phyloP scores from a whole-genome alignment of 1,140 invertebrate species.

The Tetraneura akinire region DNA sequence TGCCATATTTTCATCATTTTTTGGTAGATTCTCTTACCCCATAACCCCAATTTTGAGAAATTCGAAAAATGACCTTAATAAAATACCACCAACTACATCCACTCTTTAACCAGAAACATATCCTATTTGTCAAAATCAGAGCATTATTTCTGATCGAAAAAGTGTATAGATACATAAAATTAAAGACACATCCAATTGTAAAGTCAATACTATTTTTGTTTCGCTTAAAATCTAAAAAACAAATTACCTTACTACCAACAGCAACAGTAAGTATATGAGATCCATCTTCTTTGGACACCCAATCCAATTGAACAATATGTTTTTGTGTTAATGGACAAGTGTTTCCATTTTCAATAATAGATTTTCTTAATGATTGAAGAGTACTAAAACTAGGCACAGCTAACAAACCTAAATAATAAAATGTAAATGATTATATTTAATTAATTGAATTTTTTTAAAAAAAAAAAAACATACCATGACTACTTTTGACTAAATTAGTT shows the following conservation, averaged over 20 bases:
- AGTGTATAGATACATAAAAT: no score
- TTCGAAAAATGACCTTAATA: no score
- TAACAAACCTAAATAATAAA: conserved; percentile 65
- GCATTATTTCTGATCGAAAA: no score
- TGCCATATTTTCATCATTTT: no score
- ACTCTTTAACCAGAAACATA: no score
- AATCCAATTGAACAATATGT: conserved; percentile 89
- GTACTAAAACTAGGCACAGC: conserved; percentile 93
- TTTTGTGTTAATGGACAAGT: conserved; percentile 85
- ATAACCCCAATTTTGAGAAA: no score
- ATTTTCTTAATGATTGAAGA: conserved; percentile 81
- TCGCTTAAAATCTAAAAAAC: no score
- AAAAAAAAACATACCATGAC: conserved; percentile 47
- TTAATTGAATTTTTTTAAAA: background rate
- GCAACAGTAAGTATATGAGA: conserved; percentile 96
- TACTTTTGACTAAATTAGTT: conserved; percentile 56
- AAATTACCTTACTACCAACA: conserved; percentile 80
- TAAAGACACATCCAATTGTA: no score
- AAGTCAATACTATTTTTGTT: no score
- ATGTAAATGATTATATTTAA: conserved; percentile 18
- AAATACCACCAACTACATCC: no score
- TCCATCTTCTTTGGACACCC: conserved; percentile 98
- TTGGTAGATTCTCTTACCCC: no score
- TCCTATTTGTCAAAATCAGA: no score
- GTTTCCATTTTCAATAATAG: conserved; percentile 87